A percentile compares a stretch with the other conserved stretches of the same genome.
Conservation (phyloP, 2,797 vertebrate genomes). For the Luscinia luscinia region DNA sequence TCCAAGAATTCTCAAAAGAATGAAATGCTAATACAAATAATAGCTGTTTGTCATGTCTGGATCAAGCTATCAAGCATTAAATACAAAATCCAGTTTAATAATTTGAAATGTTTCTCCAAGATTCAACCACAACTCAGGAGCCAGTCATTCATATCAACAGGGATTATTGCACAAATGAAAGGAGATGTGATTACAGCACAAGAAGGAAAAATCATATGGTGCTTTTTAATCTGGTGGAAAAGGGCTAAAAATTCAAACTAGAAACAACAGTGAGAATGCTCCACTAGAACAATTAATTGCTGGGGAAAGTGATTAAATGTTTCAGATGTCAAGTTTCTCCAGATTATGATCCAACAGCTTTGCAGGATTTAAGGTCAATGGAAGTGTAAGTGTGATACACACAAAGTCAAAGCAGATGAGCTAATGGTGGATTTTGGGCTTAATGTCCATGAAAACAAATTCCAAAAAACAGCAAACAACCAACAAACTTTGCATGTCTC, state of each 20-base stretch:
- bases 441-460: constrained; percentile 9
- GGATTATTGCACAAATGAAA: background rate
- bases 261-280: background rate
- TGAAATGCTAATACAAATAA: constrained; percentile 12
- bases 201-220: background rate
- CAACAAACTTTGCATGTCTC: constrained; percentile 77
- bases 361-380: constrained; percentile 18
- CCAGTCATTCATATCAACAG: background rate
- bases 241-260: background rate
- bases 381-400: background rate
- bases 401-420: background rate
- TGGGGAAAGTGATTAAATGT: background rate
- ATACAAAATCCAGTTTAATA: background rate
- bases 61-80: background rate
- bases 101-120: background rate
- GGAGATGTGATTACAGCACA: background rate
- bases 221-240: background rate
- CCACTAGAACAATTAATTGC: background rate
- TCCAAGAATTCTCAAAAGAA: background rate
- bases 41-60: background rate
- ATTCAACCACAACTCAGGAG: background rate
- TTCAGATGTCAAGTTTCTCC: background rate
- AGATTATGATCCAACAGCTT: background rate
- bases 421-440: background rate
- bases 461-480: constrained; percentile 61